phyloP scores from a whole-genome alignment of 2,797 vertebrate genomes.

The Knipowitschia caucasica region DNA sequence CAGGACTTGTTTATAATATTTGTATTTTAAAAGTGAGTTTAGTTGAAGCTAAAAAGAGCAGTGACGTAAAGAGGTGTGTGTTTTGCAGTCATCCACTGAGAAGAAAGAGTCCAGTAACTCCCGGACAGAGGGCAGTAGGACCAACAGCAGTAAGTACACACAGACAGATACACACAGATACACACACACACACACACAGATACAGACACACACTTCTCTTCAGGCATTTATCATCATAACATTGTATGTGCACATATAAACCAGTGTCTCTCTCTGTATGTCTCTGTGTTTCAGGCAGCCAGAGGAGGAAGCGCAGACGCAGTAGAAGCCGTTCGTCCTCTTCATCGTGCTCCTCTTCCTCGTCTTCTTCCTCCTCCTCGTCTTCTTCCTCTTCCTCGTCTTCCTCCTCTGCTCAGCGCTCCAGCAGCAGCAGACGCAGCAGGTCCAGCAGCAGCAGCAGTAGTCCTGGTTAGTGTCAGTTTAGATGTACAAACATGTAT shows the following conservation, averaged over 20 bases:
- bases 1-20: too few relatives aligned
- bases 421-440: constrained; percentile 78
- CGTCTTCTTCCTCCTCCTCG: constrained; percentile 61
- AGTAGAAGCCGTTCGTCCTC: constrained; percentile 85
- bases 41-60: not conserved
- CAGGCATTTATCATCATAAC: too few relatives aligned
- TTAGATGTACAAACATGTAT: too few relatives aligned
- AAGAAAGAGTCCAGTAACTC: constrained; percentile 63
- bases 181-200: too few relatives aligned
- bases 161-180: not conserved
- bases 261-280: too few relatives aligned
- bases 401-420: constrained; percentile 60
- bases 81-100: constrained; percentile 65
- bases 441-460: constrained; percentile 78
- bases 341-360: constrained; percentile 72
- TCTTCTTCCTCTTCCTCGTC: constrained; percentile 70
- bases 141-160: constrained; percentile 53
- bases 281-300: constrained; percentile 62
- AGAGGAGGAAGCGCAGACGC: constrained; percentile 80
- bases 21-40: not conserved
- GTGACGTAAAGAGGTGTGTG: constrained; percentile 10
- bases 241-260: too few relatives aligned
- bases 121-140: constrained; percentile 61
- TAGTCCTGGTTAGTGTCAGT: constrained; percentile 70
- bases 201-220: too few relatives aligned